A percentile compares a stretch with the other conserved stretches of the same genome.
Conservation (phyloP, 2,797 vertebrate genomes). For the Antennarius maculatus region DNA sequence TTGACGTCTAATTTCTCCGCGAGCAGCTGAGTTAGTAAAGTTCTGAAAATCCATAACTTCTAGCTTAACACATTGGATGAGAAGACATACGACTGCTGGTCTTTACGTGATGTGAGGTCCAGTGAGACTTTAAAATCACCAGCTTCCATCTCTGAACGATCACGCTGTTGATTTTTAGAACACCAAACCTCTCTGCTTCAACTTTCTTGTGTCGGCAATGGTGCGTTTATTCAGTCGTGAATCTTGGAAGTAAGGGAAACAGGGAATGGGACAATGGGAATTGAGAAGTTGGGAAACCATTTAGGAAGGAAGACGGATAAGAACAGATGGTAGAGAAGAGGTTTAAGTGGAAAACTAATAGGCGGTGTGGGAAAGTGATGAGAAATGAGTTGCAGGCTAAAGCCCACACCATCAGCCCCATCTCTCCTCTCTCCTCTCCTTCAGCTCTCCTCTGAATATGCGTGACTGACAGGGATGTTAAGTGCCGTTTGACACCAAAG, state of each 20-base stretch:
- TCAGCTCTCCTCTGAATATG: conserved; percentile 78
- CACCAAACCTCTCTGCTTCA: conserved; percentile 23
- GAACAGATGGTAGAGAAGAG: conserved; percentile 63
- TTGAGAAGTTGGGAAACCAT: conserved; percentile 51
- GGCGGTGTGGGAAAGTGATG: conserved; percentile 67
- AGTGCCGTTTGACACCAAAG: conserved; percentile 87
- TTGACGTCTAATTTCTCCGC: not conserved
- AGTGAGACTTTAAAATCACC: not conserved
- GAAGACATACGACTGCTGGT: not conserved
- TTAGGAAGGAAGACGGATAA: conserved; percentile 61
- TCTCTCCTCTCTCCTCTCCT: conserved; percentile 61
- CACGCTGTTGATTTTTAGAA: conserved; percentile 29
- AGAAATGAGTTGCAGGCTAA: conserved; percentile 72
- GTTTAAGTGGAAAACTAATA: conserved; percentile 69
- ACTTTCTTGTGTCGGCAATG: conserved; percentile 8
- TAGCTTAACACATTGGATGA: not conserved
- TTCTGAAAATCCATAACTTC: not conserved
- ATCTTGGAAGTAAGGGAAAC: conserved; percentile 20
- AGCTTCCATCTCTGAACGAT: conserved; percentile 8
- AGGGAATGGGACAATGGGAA: conserved; percentile 41
- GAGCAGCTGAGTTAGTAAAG: not conserved
- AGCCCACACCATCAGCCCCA: conserved; percentile 36
- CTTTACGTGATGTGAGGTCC: not conserved
- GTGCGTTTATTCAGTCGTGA: conserved; percentile 19
- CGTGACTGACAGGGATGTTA: conserved; percentile 86